Evolutionary conservation across 2,797 vertebrate genomes (phyloP).

Genomic region (Erethizon dorsatum): DNA sequence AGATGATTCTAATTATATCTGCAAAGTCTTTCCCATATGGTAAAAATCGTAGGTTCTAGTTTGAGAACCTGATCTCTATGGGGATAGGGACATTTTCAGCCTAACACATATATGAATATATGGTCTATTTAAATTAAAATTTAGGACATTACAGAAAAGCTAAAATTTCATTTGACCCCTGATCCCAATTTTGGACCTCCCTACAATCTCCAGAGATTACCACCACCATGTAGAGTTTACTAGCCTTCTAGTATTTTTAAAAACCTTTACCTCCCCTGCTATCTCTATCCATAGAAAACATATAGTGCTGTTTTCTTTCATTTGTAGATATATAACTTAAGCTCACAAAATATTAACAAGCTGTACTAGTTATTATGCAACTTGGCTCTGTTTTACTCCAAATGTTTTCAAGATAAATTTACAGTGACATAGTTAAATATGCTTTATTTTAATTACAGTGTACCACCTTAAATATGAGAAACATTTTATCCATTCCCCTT

Average conservation of each 20-base stretch:
- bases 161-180: background rate
- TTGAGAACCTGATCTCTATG: background rate
- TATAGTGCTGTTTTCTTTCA: background rate
- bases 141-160: background rate
- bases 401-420: constrained; percentile 10
- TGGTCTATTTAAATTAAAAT: constrained; percentile 1
- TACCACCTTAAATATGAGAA: background rate
- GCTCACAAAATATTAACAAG: background rate
- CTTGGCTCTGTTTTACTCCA: constrained; percentile 27
- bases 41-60: background rate
- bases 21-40: background rate
- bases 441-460: background rate
- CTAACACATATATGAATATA: background rate
- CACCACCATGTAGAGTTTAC: background rate
- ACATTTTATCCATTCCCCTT: background rate
- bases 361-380: background rate
- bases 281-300: background rate
- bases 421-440: background rate
- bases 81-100: background rate
- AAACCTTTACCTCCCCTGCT: background rate
- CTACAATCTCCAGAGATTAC: background rate
- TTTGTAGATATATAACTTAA: background rate
- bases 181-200: background rate
- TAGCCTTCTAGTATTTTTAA: background rate
- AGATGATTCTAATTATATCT: background rate